Evolutionary conservation across 2,797 vertebrate genomes (phyloP).

Genomic region (Pseudochirops corinnae): DNA sequence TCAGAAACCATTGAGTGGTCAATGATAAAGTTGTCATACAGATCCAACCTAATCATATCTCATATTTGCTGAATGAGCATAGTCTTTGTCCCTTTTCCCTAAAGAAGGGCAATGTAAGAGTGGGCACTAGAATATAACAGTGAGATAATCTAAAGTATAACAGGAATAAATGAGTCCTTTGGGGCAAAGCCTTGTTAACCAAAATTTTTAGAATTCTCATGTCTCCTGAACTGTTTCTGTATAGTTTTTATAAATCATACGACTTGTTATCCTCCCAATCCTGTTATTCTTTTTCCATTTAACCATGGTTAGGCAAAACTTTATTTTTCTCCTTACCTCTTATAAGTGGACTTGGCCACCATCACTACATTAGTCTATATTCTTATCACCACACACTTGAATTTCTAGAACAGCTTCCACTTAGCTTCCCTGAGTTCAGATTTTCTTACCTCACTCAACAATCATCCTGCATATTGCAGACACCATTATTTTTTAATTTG

Average conservation of each 20-base stretch:
- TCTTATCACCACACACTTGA: background rate
- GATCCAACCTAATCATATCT: background rate
- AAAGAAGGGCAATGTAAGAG: background rate
- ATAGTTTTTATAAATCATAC: background rate
- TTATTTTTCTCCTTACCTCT: background rate
- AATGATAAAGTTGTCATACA: background rate
- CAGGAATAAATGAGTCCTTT: constrained; percentile 34
- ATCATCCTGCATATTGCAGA: background rate
- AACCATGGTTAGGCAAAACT: background rate
- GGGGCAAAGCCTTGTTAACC: constrained; percentile 59
- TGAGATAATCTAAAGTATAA: constrained; percentile 52
- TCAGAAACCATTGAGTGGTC: background rate
- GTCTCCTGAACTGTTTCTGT: background rate
- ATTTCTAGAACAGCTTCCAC: background rate
- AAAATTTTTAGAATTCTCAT: constrained; percentile 54
- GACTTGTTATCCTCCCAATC: background rate
- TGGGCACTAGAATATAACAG: background rate
- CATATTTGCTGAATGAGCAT: background rate
- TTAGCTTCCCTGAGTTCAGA: background rate
- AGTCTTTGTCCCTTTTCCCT: background rate
- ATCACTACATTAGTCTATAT: background rate
- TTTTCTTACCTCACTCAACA: background rate
- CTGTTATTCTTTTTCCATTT: background rate
- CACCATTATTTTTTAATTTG: background rate
- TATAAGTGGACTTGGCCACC: background rate